Conservation (phyloP, 35 echinoderm and acorn worm species). For the Diadema setosum region DNA sequence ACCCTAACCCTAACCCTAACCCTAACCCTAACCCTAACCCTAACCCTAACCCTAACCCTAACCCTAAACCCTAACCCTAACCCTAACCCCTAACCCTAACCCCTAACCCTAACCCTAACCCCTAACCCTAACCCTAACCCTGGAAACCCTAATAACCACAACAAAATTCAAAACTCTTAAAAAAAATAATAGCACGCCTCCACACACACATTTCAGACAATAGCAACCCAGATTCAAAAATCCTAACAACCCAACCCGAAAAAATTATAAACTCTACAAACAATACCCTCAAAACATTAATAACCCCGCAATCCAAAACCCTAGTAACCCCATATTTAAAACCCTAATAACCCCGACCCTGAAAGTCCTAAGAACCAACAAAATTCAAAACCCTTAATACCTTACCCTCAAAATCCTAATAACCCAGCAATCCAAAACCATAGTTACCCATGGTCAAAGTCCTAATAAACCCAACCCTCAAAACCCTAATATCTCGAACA, state of each 20-base stretch:
- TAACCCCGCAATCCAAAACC: too few relatives aligned
- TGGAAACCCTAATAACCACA: background rate
- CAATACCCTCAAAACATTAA: too few relatives aligned
- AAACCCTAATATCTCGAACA: too few relatives aligned
- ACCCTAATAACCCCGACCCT: too few relatives aligned
- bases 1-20: background rate
- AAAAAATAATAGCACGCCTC: background rate
- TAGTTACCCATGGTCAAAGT: too few relatives aligned
- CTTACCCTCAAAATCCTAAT: too few relatives aligned
- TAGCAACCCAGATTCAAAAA: background rate
- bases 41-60: background rate
- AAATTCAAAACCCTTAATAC: too few relatives aligned
- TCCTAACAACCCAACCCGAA: background rate
- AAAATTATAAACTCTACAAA: too few relatives aligned
- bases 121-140: background rate
- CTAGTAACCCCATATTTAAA: too few relatives aligned
- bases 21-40: background rate
- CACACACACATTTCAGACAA: background rate
- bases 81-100: background rate
- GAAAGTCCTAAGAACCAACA: too few relatives aligned
- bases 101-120: background rate
- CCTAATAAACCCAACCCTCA: too few relatives aligned
- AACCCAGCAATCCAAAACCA: too few relatives aligned
- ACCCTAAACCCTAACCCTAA: background rate
- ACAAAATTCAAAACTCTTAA: background rate